Base-by-base conservation (phyloP, 1,140 invertebrate species). In the Macrocentrus cingulum region DNA sequence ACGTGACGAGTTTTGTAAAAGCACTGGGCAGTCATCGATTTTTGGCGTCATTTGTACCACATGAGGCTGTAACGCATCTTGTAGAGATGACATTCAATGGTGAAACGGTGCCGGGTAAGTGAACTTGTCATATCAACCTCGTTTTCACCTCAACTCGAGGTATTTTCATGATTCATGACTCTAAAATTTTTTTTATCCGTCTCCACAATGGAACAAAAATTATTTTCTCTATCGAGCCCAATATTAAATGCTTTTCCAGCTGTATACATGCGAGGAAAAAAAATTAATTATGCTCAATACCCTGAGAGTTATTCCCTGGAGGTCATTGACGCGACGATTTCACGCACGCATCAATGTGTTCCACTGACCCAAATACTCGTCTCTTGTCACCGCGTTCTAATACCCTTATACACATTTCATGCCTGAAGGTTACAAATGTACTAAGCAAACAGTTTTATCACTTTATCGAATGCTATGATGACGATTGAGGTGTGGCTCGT, bases 31-130 rank as follows among this genome's bases (percentile, higher is more conserved):
- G 89, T 59, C 92, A 97, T 74, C 83, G 89, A 65, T 94, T 93
- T 80, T 82, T 92, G 18, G 95, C 94, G 11, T 90, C 92, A 1
- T 98, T 98, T 72, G 92, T 94, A 29, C 94, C 95, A 0, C 90
- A 93, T 66, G 88, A 94, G 68, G 83, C 89, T 8, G 85, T 92
- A 18, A 84, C 86, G 19, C 94, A 97, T 80, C 83, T 87, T 2
- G 90, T 99, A 9, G 92, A 97, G 70, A 96, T 99, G 84, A 94
- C 90, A 49, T 99, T 99, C 80, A 99, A 99, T 79, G 91, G 91
- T 18, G 89, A 95, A 74, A 87, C 89, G 64, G 92, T 98, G 11
- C 89, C 91, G 71, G 94, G 95, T 95, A 81, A 89, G 88, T 84
- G 32, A n/a, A 51, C 49, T 51, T 20, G 11, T 51, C 32, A 53